Evolutionary conservation across 2,888 invertebrate species (phyloP), one percentile per base, ranked within the genome.

Genomic region (Matsumyia berberina): DNA sequence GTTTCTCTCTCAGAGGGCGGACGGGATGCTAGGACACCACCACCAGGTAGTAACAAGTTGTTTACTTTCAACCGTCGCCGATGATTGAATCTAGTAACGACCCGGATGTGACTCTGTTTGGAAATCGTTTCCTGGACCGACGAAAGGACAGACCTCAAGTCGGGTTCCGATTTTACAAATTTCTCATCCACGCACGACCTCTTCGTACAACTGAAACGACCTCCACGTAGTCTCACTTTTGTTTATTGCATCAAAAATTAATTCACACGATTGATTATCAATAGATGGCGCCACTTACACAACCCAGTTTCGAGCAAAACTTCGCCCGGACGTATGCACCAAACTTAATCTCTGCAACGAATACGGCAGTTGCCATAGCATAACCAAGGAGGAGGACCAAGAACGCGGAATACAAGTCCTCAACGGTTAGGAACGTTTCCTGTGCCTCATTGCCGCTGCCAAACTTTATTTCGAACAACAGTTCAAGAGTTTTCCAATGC

Each of bases 381-480:
- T 80, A 66, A 15, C 85, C 85, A 74, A 85, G 66, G 17, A 57
- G 39, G 9, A 80, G 74, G 35, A 74, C 85, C 64, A 85, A 62
- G 66, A 85, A 85, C 33, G 85, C 80, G 7, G 85, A 76, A 70
- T 70, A 85, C 62, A 85, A 80, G 69, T 85, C 80, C 58, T 53
- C 66, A 42, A 74, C 39, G 12, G 85, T 60, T 80, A 85, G 64
- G 58, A 80, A 69, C 51, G 70, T 57, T 29, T 76, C 51, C 19
- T 55, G 77, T 24, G 44, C 58, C 69, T 74, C 73, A 31, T 73
- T 51, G n/a, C 19, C 37, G 9, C 70, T 70, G 69, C 66, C 80
- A 60, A 80, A 80, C 74, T 76, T 74, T 60, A 58, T 60, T 58
- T 85, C 85, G 42, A 74, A 80, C 31, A 79, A 15, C 33, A 85